Percentiles rank a stretch among this genome's conserved stretches.
Evolutionary conservation across 2,888 invertebrate genomes (phyloP).

Genomic region (Elysia crispata): DNA sequence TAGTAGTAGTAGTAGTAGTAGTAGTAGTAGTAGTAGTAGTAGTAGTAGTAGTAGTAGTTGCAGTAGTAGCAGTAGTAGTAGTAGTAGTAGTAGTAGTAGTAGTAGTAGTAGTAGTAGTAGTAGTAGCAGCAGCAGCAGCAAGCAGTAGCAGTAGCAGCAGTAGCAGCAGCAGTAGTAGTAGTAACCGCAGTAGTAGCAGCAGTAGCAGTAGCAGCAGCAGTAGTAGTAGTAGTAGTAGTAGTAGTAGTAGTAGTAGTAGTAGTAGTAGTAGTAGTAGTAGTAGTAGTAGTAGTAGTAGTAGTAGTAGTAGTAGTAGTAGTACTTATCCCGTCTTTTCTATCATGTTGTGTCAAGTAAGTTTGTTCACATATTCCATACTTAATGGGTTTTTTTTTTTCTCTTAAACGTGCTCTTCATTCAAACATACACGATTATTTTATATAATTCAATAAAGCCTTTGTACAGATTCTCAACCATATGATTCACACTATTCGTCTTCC

Average conservation of each 20-base stretch:
- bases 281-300: slow-evolving; percentile 32
- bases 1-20: slow-evolving; percentile 18
- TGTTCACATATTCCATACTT: no score
- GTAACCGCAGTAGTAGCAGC: no score
- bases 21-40: slow-evolving; percentile 33
- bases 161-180: slow-evolving; percentile 22
- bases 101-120: slow-evolving; percentile 37
- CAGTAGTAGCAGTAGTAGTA: no score
- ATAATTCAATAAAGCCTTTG: no score
- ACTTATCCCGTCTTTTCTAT: no score
- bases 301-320: slow-evolving; percentile 32
- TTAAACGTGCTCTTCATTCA: no score
- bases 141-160: slow-evolving; percentile 14
- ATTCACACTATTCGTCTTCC: no score
- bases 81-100: slow-evolving; percentile 35
- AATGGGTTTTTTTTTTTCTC: no score
- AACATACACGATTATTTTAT: no score
- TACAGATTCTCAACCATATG: no score
- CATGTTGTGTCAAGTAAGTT: no score
- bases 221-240: slow-evolving; percentile 29
- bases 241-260: slow-evolving; percentile 29
- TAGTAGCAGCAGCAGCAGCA: slow-evolving; percentile 25
- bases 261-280: slow-evolving; percentile 33
- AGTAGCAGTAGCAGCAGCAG: slow-evolving; percentile 32
- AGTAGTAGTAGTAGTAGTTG: slow-evolving; percentile 39